Conservation (phyloP, 2,113 vertebrate genomes). For the Aythya baeri region DNA sequence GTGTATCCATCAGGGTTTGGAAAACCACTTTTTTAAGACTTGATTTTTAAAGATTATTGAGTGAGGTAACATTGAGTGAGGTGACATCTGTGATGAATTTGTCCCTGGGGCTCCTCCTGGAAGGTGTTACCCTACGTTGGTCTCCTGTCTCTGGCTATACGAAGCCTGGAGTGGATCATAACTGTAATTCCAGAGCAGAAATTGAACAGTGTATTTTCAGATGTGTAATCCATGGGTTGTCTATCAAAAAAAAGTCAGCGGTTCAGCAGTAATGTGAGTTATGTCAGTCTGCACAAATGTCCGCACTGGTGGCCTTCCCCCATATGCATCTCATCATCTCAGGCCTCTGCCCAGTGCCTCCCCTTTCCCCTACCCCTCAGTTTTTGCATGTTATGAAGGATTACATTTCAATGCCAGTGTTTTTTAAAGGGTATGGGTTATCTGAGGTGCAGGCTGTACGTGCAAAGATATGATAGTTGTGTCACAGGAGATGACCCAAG, state of each 20-base stretch:
- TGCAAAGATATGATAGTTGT: neutral
- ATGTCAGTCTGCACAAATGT: neutral
- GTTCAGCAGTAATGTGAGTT: neutral
- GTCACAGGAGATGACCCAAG: neutral
- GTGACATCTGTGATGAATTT: neutral
- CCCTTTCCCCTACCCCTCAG: neutral
- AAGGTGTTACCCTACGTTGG: neutral
- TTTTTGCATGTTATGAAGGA: neutral
- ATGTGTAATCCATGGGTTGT: neutral
- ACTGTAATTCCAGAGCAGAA: slow-evolving; percentile 11
- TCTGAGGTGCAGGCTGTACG: neutral
- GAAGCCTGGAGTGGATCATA: neutral
- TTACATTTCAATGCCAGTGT: slow-evolving; percentile 22
- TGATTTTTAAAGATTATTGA: neutral
- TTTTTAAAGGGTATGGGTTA: slow-evolving; percentile 49
- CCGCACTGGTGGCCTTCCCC: neutral
- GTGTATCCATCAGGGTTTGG: neutral
- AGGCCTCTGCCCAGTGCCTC: neutral
- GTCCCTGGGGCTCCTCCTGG: neutral
- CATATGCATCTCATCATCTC: neutral
- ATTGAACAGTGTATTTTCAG: slow-evolving; percentile 33
- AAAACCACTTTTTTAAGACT: neutral
- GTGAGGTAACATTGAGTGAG: neutral
- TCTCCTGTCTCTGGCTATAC: neutral
- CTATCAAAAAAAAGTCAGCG: neutral